These are phyloP conservation scores for Orientallactaga sibirica DNA, from an alignment of 2,797 vertebrate species.

Conservation along the genomic window DNA sequence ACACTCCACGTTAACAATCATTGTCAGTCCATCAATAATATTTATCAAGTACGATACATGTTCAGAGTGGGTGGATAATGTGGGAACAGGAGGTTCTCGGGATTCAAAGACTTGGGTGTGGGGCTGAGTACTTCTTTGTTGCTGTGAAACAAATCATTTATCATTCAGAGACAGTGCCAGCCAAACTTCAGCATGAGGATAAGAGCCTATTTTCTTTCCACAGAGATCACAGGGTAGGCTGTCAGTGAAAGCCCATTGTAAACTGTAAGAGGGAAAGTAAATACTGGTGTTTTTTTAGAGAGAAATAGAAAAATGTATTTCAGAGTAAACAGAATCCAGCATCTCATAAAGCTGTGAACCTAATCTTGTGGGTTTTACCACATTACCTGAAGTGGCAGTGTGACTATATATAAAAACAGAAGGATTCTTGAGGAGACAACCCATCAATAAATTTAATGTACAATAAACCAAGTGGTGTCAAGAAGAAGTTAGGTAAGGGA, in stretches of 20 bases:
- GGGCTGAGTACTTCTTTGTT: slow-evolving; percentile 7
- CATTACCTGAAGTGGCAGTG: neutral
- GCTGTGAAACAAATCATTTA: slow-evolving; percentile 45
- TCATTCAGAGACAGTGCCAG: slow-evolving; percentile 15
- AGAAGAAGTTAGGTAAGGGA: slow-evolving; percentile 3
- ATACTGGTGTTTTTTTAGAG: neutral
- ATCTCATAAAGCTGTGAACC: neutral
- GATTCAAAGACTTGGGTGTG: slow-evolving; percentile 35
- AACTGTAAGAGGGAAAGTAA: slow-evolving; percentile 18
- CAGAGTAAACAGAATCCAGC: neutral
- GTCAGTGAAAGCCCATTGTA: neutral
- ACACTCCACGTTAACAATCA: neutral
- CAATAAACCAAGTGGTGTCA: neutral
- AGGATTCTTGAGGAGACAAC: neutral
- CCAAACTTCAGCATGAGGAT: slow-evolving; percentile 27
- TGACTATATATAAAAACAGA: neutral
- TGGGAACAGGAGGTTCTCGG: slow-evolving; percentile 17
- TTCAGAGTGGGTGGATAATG: slow-evolving; percentile 16
- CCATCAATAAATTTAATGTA: neutral
- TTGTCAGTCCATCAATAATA: neutral
- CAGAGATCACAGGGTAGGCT: slow-evolving; percentile 16
- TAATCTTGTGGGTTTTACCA: neutral
- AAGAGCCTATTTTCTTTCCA: slow-evolving; percentile 36
- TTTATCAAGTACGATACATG: slow-evolving; percentile 17
- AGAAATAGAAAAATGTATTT: neutral